Evolutionary conservation across 2,888 invertebrate species (phyloP).

Genomic region (Drosophila paucipuncta): DNA sequence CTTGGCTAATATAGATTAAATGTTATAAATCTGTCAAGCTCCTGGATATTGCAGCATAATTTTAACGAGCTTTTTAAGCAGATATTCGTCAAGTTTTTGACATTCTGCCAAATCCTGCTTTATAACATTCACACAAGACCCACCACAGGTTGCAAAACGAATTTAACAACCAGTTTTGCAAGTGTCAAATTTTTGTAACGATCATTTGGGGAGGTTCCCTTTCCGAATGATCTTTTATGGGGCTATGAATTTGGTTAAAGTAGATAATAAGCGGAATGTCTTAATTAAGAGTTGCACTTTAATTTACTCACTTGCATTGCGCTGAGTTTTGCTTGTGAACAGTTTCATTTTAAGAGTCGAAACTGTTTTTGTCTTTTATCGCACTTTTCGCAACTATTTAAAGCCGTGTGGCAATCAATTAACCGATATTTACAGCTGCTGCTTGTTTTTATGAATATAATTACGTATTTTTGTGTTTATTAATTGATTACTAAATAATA

Average conservation of each 20-base stretch:
- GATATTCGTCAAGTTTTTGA: conserved; percentile 29
- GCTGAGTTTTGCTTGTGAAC: conserved; percentile 71
- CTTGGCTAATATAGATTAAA: background rate
- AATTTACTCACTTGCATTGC: conserved; percentile 77
- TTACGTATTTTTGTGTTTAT: conserved; percentile 48
- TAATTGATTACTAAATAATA: background rate
- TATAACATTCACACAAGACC: conserved; percentile 31
- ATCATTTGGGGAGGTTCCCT: conserved; percentile 62
- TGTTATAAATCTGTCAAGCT: conserved; percentile 1
- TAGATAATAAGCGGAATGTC: conserved; percentile 44
- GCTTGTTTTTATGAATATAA: conserved; percentile 50
- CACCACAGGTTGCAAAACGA: conserved; percentile 36
- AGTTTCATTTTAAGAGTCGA: conserved; percentile 65
- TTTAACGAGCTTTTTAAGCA: conserved; percentile 38
- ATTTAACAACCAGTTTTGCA: conserved; percentile 56
- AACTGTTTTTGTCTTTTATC: conserved; percentile 19
- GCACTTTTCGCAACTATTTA: conserved; percentile 41
- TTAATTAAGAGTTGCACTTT: conserved; percentile 59
- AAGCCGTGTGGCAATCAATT: conserved; percentile 49
- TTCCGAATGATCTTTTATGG: conserved; percentile 57
- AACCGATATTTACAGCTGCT: conserved; percentile 35
- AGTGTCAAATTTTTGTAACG: conserved; percentile 49
- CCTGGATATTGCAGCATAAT: conserved; percentile 23
- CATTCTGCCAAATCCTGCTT: conserved; percentile 52
- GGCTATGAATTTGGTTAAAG: conserved; percentile 46